Conservation (phyloP, 2,888 invertebrate species). For the Ormyrus nitidulus region DNA sequence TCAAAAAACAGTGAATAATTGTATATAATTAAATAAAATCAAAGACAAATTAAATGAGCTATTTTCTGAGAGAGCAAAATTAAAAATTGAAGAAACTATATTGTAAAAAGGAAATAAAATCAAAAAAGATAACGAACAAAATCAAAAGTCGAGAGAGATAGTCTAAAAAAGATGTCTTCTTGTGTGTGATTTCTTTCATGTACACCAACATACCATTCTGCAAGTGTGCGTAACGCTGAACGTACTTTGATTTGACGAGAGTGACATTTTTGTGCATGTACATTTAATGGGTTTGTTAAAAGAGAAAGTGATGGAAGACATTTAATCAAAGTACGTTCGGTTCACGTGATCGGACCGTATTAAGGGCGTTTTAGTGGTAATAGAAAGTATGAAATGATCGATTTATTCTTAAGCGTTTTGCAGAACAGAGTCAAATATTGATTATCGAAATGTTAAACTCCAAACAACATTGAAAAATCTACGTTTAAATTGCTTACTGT, state of each 20-base stretch:
- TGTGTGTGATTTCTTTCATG: constrained; percentile 77
- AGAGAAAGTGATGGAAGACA: neutral
- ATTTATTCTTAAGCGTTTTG: constrained; percentile 33
- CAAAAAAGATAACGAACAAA: constrained; percentile 57
- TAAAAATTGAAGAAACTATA: constrained; percentile 32
- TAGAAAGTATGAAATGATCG: constrained; percentile 32
- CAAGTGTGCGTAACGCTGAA: constrained; percentile 67
- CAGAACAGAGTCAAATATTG: constrained; percentile 33
- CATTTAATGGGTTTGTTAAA: neutral
- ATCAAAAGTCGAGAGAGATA: constrained; percentile 65
- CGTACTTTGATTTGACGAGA: constrained; percentile 67
- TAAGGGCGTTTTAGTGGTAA: neutral
- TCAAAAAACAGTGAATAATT: constrained; percentile 63
- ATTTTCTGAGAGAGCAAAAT: constrained; percentile 13
- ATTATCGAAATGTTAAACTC: too few relatives aligned
- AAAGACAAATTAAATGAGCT: constrained; percentile 16
- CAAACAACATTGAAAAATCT: too few relatives aligned
- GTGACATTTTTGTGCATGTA: constrained; percentile 2
- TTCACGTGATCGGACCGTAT: constrained; percentile 25
- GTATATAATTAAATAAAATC: constrained; percentile 7
- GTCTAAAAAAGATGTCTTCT: constrained; percentile 71
- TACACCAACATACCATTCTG: constrained; percentile 85
- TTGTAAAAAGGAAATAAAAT: constrained; percentile 16
- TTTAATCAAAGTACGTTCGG: constrained; percentile 50
- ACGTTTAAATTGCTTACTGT: too few relatives aligned